Evolutionary conservation across 2,888 invertebrate genomes (phyloP).

Genomic region (Rotaria sp.): DNA sequence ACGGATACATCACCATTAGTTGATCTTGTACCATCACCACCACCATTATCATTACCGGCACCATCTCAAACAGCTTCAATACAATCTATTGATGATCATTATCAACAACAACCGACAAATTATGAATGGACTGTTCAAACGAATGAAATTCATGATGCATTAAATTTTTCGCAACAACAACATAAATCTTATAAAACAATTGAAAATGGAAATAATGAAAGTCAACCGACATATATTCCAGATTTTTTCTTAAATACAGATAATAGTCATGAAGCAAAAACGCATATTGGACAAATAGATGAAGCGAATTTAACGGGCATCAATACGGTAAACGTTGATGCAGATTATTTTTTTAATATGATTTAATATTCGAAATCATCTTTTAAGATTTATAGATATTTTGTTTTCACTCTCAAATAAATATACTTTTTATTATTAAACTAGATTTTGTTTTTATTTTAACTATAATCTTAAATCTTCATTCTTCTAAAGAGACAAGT

Average conservation of each 20-base stretch:
- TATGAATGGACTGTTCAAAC: background rate
- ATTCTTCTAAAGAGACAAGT: no score
- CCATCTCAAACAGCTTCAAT: no score
- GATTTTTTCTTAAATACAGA: background rate
- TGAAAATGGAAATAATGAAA: background rate
- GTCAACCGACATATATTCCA: background rate
- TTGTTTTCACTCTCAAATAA: background rate
- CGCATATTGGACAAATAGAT: background rate
- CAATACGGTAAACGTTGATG: slow-evolving; percentile 18
- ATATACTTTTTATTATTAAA: background rate
- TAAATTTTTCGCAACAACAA: background rate
- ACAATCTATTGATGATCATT: background rate
- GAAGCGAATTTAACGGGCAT: background rate
- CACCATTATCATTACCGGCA: background rate
- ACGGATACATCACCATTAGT: slow-evolving; percentile 11
- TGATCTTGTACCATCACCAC: slow-evolving; percentile 23
- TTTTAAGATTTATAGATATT: background rate
- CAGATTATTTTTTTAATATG: background rate
- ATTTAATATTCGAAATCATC: background rate
- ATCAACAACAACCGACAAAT: background rate
- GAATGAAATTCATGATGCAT: background rate
- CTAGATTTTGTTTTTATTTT: background rate
- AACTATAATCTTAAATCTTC: background rate
- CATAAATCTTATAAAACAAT: background rate
- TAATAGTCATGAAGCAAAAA: background rate